Percentiles rank a stretch among this genome's conserved stretches.
These are phyloP conservation scores for Rhabdornis inornatus DNA, from an alignment of 2,113 vertebrate genomes.

Conservation along the genomic window DNA sequence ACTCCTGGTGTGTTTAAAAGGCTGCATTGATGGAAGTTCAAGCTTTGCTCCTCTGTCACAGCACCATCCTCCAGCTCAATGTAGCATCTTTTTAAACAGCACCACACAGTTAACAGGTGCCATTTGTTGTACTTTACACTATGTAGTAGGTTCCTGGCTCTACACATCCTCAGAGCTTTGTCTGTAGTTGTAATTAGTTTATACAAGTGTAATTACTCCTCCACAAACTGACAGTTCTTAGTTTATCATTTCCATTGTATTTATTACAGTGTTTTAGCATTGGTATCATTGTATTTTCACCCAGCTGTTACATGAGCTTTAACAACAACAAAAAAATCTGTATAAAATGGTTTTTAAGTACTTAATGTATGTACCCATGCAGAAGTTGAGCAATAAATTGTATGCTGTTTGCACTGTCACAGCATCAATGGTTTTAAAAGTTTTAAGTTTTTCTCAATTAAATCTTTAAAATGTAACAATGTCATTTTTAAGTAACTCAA, in stretches of 20 bases:
- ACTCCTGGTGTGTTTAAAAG: constrained; percentile 63
- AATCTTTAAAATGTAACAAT: not conserved
- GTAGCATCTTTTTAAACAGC: constrained; percentile 64
- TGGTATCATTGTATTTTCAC: constrained; percentile 83
- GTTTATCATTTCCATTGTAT: constrained; percentile 82
- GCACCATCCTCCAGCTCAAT: constrained; percentile 21
- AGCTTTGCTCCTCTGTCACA: constrained; percentile 45
- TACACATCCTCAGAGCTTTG: constrained; percentile 71
- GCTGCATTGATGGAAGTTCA: constrained; percentile 55
- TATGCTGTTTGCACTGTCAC: constrained; percentile 89
- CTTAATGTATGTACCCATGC: constrained; percentile 85
- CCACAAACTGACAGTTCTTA: constrained; percentile 75
- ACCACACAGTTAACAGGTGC: constrained; percentile 52
- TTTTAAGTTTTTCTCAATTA: constrained; percentile 9
- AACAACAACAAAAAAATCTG: constrained; percentile 80
- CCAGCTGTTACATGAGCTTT: constrained; percentile 91
- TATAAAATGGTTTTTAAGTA: constrained; percentile 81
- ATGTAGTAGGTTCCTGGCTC: constrained; percentile 64
- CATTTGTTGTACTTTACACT: constrained; percentile 60
- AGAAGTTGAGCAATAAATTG: constrained; percentile 94
- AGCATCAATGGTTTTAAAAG: constrained; percentile 84
- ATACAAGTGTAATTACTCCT: constrained; percentile 72
- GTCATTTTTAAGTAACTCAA: not conserved
- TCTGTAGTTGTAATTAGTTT: constrained; percentile 77
- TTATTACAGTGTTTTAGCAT: constrained; percentile 90